phyloP scores from a whole-genome alignment of 2,797 vertebrate species.

The Poeciliopsis turneri region DNA sequence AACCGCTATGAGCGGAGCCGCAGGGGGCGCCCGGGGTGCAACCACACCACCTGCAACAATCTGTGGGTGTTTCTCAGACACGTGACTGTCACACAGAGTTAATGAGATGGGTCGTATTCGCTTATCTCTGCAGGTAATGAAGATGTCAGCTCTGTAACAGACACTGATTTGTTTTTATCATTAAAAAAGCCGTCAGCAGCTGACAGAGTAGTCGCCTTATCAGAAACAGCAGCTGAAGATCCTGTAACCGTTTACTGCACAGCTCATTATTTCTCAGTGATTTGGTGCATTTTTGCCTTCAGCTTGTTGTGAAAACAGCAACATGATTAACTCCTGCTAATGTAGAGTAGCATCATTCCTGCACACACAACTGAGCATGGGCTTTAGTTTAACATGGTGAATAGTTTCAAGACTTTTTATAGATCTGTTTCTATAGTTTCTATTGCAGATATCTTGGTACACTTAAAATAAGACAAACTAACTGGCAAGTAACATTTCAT shows the following conservation, averaged over 20 bases:
- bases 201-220: not conserved
- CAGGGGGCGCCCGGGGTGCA: slow-evolving; percentile 14
- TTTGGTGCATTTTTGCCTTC: not conserved
- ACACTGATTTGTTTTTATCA: slow-evolving; percentile 21
- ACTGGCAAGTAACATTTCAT: no score
- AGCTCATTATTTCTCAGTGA: not conserved
- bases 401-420: no score
- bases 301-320: not conserved
- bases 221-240: not conserved
- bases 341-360: no score
- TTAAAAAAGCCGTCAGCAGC: slow-evolving; percentile 22
- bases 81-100: slow-evolving; percentile 30
- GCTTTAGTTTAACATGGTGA: no score
- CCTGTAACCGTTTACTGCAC: not conserved
- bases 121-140: slow-evolving; percentile 10
- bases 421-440: not conserved
- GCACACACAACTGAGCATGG: no score
- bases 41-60: slow-evolving; percentile 15
- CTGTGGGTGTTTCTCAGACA: slow-evolving; percentile 17
- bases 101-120: slow-evolving; percentile 27
- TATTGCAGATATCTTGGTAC: no score
- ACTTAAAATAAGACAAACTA: no score
- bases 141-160: slow-evolving; percentile 7
- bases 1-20: slow-evolving; percentile 24
- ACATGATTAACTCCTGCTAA: not conserved